Evolutionary conservation across 2,113 vertebrate genomes (phyloP).

Genomic region (Ophthalmolycus amberensis): DNA sequence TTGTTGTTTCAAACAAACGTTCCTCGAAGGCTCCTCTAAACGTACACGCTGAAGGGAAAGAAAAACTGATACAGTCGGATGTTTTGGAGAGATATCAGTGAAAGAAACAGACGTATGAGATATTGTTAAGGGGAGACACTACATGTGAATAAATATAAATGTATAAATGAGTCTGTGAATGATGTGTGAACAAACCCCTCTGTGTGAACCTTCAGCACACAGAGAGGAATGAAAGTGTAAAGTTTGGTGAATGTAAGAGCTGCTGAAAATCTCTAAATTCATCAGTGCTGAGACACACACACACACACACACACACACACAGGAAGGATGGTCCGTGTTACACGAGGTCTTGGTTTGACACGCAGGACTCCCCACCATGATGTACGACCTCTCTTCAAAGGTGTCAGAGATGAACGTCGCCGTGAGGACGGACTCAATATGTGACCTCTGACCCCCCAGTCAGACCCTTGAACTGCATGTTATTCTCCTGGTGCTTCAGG

Average conservation of each 20-base stretch:
- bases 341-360: conserved; percentile 78
- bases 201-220: too few species aligned
- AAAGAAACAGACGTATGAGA: too few species aligned
- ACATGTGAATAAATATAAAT: too few species aligned
- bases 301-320: conserved; percentile 30
- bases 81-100: not conserved
- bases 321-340: conserved; percentile 63
- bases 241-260: too few species aligned
- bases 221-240: too few species aligned
- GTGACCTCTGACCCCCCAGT: conserved; percentile 72
- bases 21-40: too few species aligned
- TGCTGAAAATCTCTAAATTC: too few species aligned
- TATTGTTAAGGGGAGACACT: too few species aligned
- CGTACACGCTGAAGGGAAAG: not conserved
- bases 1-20: not conserved
- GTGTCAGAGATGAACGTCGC: conserved; percentile 68
- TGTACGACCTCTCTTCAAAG: conserved; percentile 78
- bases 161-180: too few species aligned
- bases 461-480: conserved; percentile 64
- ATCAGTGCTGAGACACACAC: conserved; percentile 4
- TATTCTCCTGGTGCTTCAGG: conserved; percentile 43
- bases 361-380: conserved; percentile 72
- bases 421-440: conserved; percentile 79
- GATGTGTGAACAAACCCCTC: too few species aligned
- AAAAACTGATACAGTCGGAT: not conserved